A percentile compares a stretch with the other conserved stretches of the same genome.
phyloP scores from a whole-genome alignment of 1,140 invertebrate species.

The Leptoteleia sp. region DNA sequence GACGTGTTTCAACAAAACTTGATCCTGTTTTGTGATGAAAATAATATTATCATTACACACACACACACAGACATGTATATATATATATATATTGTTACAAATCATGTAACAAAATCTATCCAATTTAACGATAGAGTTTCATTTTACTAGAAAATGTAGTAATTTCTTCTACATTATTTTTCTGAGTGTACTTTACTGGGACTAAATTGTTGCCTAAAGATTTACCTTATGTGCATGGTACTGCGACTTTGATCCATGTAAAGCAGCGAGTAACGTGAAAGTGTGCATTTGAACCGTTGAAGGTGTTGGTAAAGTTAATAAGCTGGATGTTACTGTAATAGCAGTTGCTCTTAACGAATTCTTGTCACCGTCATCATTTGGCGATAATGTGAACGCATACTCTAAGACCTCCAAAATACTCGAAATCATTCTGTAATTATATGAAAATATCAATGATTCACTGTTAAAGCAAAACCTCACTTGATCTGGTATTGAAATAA shows the following conservation, averaged over 20 bases:
- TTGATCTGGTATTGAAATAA: no score
- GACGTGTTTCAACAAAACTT: conserved; percentile 90
- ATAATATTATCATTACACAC: conserved; percentile 17
- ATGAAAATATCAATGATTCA: no score
- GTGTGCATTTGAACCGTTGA: conserved; percentile 89
- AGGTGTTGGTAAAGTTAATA: conserved; percentile 92
- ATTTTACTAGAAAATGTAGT: no score
- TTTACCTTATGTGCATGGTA: conserved; percentile 94
- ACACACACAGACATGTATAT: no score
- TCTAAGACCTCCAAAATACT: conserved; percentile 89
- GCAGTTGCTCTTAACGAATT: conserved; percentile 82
- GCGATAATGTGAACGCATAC: conserved; percentile 83
- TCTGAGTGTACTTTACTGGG: no score
- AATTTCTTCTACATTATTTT: no score
- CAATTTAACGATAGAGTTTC: no score
- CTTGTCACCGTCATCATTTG: conserved; percentile 76
- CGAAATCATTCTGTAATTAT: conserved; percentile 85
- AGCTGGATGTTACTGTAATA: conserved; percentile 87
- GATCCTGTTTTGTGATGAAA: conserved; percentile 82
- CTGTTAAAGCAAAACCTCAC: no score
- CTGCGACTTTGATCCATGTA: conserved; percentile 86
- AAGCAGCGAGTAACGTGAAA: conserved; percentile 89
- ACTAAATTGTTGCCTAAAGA: no score
- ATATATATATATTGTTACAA: no score
- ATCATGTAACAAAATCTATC: no score